Evolutionary conservation across 1,140 invertebrate genomes (phyloP), one percentile per base, ranked within the genome.

Genomic region (Anastatus disparis): DNA sequence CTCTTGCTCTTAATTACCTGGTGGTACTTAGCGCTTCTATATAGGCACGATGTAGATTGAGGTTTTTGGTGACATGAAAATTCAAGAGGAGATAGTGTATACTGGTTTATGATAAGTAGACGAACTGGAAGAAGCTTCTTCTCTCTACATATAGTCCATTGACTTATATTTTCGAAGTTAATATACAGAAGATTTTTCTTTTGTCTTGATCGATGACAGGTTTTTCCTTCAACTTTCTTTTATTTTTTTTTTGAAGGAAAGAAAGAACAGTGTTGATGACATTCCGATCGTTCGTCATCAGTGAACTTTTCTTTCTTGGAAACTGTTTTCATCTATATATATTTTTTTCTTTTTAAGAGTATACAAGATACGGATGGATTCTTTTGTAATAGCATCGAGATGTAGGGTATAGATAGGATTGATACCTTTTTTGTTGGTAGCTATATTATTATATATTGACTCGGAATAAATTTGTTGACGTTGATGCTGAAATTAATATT

Each of bases 1-100:
- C n/a, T 35, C 40, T 48, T 26, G 42, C 20, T 68, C 65, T 61
- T 68, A 68, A 68, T 68, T 68, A 68, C 55, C 65, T n/a, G n/a
- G 7, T 9, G 38, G 46, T 64, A 64, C 62, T 64, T 64, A 64
- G 48, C 63, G 48, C 62, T 17, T 3, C 31, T n/a, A n/a, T n/a
- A n/a, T n/a, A 10, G 8, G 29, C 6, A 10, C 63, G 63, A 55
- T 66, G 38, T 29, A 55, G 63, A 66, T 66, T n/a, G n/a, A 66
- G 55, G 24, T 38, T 42, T 40, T 38, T 38, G 38, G 20, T 26
- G 15, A 55, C 24, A 38, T 27, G 24, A 50, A 66, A 66, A 66
- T 42, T 38, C 38, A 22, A 26, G 44, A 53, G 2, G 46, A 26
- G n/a, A n/a, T n/a, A n/a, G n/a, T n/a, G n/a, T n/a, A n/a, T n/a